Evolutionary conservation across 1,140 invertebrate genomes (phyloP).

Genomic region (Lithobius niger): DNA sequence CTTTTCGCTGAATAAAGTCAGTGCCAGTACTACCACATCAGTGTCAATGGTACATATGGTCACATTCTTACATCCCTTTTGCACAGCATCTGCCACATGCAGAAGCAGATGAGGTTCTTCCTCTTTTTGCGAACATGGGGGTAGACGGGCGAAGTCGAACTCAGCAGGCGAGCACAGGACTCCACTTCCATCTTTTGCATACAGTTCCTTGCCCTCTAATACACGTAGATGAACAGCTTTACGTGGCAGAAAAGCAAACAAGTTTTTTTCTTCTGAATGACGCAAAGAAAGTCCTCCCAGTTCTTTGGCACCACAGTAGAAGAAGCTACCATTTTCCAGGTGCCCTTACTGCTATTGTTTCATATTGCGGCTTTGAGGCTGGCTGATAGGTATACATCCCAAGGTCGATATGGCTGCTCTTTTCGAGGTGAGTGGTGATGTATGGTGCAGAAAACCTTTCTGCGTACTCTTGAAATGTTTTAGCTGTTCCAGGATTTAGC

Average conservation of each 20-base stretch:
- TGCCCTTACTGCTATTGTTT: neutral
- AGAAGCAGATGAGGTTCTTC: conserved; percentile 20
- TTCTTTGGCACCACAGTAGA: neutral
- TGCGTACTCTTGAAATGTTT: neutral
- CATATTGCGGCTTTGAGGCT: neutral
- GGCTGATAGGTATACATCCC: neutral
- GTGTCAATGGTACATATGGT: conserved; percentile 19
- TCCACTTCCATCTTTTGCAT: neutral
- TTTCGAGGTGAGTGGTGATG: neutral
- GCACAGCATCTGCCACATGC: conserved; percentile 11
- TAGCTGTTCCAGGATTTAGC: neutral
- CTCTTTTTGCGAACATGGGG: conserved; percentile 10
- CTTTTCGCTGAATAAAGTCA: conserved; percentile 7
- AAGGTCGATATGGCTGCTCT: neutral
- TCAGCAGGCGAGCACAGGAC: neutral
- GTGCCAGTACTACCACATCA: conserved; percentile 21
- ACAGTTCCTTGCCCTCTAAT: neutral
- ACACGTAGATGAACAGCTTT: neutral
- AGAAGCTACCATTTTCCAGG: neutral
- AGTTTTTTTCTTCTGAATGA: neutral
- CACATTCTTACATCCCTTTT: conserved; percentile 11
- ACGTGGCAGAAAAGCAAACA: neutral
- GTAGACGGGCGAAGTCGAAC: neutral
- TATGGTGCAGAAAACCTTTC: neutral
- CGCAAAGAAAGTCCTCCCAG: neutral